Base-by-base conservation (phyloP, 2,888 invertebrate genomes). In the Scelioninae gen. 2 region DNA sequence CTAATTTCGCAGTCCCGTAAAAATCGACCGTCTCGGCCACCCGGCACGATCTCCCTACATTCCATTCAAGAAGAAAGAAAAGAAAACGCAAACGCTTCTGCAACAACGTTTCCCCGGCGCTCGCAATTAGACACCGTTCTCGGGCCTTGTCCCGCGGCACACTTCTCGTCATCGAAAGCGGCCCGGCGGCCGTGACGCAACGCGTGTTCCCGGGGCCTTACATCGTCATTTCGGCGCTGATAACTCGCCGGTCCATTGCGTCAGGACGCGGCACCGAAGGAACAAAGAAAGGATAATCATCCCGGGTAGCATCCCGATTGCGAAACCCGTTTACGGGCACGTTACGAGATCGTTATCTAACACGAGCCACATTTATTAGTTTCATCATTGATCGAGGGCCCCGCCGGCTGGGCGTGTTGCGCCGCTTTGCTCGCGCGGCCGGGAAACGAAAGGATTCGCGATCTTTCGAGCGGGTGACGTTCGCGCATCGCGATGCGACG, bases 231-330 rank as follows among this genome's bases (percentile, higher is more conserved):
- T 60, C 25, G 50, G 52, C 35, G 31, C 61, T 61, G 73, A 67
- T 67, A 67, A 73, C 15, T 73, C 33, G 61, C 50, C 35, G 69
- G 65, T 70, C 60, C 65, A 74, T 74, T 73, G 72, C 73, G 63
- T 70, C 70, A 70, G 73, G 53, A 67, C 52, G 61, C 52, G 52
- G 60, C 53, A 65, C 64, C n/a, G 71, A 61, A 68, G 60, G 73
- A 76, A 76, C 76, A 76, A 76, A 76, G 76, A 73, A 74, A 76
- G 76, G 68, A 75, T 75, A 76, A 73, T 64, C 73, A 71, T n/a
- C n/a, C n/a, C 70, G 68, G 64, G 72, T 71, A 64, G 69, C 68
- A 73, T 65, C 69, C 75, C 45, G 65, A 71, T 76, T 71, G 68
- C 73, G 68, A 28, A 76, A 75, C 2, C 37, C 25, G 46, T 39